Base-by-base conservation (phyloP, 2,888 invertebrate species). In the Lissocephala sabroskyi region DNA sequence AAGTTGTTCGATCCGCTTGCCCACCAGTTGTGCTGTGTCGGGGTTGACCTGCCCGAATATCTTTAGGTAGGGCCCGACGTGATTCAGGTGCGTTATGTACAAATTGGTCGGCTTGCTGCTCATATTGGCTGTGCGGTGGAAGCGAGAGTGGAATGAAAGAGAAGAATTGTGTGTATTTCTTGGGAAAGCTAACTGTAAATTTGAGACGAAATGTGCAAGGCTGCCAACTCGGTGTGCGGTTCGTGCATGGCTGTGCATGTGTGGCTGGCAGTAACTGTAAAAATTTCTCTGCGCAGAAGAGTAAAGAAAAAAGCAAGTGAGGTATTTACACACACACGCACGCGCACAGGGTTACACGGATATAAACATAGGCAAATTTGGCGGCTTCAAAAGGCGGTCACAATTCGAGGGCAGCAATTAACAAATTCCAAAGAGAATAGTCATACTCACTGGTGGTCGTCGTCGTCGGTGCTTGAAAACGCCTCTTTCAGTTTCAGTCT, bases 21-120 rank as follows among this genome's bases (percentile, higher is more conserved):
- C 82, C 41, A 84, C 67, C 29, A 79, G 43, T n/a, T 59, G 54
- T 52, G 71, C 61, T n/a, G 81, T 79, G 45, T 80, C 79, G 33
- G 62, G 65, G 60, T 84, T 82, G 2, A 73, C 57, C 82, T 93
- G 93, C 19, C 91, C 93, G 86, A 89, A 91, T 76, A 93, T 86
- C 85, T 89, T 90, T 52, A 93, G 83, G 77, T 90, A 90, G 49
- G 88, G 88, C 23, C 90, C 89, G 53, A 90, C 89, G 42, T 88
- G 87, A 73, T 92, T 91, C 56, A 92, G 87, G 84, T 71, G 73
- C 35, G 71, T 71, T 37, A 71, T 48, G 26, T 58, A 64, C 18
- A 71, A 46, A 37, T 77, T 61, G 14, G 47, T 43, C 41, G 41
- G 17, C 41, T 58, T 59, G 39, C 62, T 68, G 55, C 65, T 75